Percentiles rank a stretch among this genome's conserved stretches.
Conservation (phyloP, 2,797 vertebrate genomes). For the Leptatherina wallacei region DNA sequence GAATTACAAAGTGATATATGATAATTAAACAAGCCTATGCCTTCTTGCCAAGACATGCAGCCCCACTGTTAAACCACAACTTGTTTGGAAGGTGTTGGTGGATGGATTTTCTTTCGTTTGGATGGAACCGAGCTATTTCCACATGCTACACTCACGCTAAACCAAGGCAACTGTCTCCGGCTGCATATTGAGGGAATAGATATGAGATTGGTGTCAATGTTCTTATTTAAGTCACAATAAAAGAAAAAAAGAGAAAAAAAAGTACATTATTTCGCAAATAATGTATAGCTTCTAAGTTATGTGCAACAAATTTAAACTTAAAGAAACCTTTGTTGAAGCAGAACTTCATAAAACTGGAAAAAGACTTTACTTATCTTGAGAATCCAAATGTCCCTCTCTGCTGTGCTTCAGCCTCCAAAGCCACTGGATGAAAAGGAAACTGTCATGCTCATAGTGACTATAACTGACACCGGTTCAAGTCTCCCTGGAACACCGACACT, state of each 20-base stretch:
- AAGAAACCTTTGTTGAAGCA: background rate
- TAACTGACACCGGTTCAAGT: too few relatives aligned
- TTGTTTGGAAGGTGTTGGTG: constrained; percentile 9
- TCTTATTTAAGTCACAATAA: background rate
- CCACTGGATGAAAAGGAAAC: background rate
- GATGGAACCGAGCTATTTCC: background rate
- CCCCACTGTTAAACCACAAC: background rate
- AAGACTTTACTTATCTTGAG: background rate
- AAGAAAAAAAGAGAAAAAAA: background rate
- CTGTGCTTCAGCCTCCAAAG: constrained; percentile 27
- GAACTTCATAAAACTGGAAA: background rate
- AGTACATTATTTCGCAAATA: too few relatives aligned
- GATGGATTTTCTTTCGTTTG: constrained; percentile 12
- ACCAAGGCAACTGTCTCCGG: background rate
- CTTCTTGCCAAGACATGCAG: background rate
- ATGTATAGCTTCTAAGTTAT: background rate
- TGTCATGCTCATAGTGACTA: background rate
- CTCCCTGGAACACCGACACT: background rate
- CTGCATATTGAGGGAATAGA: background rate
- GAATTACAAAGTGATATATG: constrained; percentile 1
- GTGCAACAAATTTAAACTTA: background rate
- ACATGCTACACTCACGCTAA: constrained; percentile 2
- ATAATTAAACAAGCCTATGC: constrained; percentile 1
- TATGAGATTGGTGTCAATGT: background rate
- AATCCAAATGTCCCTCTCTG: background rate